These are phyloP conservation scores for Drosophila gaucha DNA, from an alignment of 2,888 invertebrate genomes.

Conservation along the genomic window DNA sequence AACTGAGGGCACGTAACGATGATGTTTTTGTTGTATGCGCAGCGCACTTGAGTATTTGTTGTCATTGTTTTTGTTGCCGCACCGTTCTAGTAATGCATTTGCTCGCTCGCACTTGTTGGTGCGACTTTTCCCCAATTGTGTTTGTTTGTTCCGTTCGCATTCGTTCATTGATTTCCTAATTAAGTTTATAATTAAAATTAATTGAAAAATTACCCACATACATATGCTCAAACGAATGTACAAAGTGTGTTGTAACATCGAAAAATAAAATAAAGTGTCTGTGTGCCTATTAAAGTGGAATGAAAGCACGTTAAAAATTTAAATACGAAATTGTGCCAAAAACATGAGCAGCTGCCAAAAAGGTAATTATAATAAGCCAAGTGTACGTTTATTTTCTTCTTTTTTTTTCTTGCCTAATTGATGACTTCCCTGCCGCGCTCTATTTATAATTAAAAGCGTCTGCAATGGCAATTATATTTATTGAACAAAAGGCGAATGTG, in stretches of 20 bases:
- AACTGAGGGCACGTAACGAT: conserved; percentile 30
- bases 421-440: conserved; percentile 68
- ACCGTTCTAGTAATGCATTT: conserved; percentile 47
- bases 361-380: conserved; percentile 66
- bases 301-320: conserved; percentile 61
- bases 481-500: conserved; percentile 56
- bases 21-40: conserved; percentile 49
- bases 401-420: conserved; percentile 61
- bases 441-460: conserved; percentile 71
- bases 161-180: conserved; percentile 84
- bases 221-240: conserved; percentile 23
- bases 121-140: conserved; percentile 74
- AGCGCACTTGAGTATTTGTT: conserved; percentile 61
- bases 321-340: conserved; percentile 63
- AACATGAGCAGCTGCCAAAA: conserved; percentile 29
- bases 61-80: conserved; percentile 71
- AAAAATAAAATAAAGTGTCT: conserved; percentile 38
- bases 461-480: conserved; percentile 70
- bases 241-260: conserved; percentile 52
- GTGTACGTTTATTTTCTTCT: conserved; percentile 35
- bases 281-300: conserved; percentile 51
- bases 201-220: conserved; percentile 83
- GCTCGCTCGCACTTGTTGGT: conserved; percentile 64
- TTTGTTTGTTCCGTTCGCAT: conserved; percentile 74
- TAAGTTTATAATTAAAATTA: conserved; percentile 85